Percentiles rank a stretch among this genome's conserved stretches.
Evolutionary conservation across 2,888 invertebrate species (phyloP).

Genomic region (Charanyca ferruginea): DNA sequence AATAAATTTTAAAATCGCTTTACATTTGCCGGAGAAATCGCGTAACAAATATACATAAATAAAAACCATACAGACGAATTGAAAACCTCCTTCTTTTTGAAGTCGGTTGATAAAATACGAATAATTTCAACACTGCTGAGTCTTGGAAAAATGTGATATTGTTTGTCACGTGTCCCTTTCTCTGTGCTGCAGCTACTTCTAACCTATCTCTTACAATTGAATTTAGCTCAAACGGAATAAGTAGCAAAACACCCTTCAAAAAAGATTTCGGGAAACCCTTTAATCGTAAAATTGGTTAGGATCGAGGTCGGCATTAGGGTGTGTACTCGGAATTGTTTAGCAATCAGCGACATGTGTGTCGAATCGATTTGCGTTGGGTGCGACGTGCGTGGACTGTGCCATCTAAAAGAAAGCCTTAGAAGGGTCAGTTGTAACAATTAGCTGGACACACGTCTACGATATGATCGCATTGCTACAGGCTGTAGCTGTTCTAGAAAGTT

Average conservation of each 20-base stretch:
- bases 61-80: no score
- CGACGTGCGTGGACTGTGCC: constrained; percentile 31
- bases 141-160: no score
- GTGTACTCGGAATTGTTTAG: constrained; percentile 53
- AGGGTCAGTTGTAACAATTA: neutral
- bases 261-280: constrained; percentile 3
- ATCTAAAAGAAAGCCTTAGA: neutral
- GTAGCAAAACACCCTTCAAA: neutral
- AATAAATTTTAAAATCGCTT: no score
- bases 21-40: no score
- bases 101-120: no score
- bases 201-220: no score
- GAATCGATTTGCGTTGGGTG: constrained; percentile 53
- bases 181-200: no score
- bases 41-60: no score
- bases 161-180: no score
- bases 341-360: constrained; percentile 59
- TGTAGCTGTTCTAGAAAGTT: neutral
- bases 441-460: neutral
- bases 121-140: no score
- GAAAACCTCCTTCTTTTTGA: no score
- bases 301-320: constrained; percentile 51
- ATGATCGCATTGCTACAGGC: no score
- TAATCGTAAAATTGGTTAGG: constrained; percentile 33
- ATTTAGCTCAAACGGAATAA: constrained; percentile 1